These are phyloP conservation scores for Acronicta aceris DNA, from an alignment of 2,888 invertebrate species.

Conservation along the genomic window DNA sequence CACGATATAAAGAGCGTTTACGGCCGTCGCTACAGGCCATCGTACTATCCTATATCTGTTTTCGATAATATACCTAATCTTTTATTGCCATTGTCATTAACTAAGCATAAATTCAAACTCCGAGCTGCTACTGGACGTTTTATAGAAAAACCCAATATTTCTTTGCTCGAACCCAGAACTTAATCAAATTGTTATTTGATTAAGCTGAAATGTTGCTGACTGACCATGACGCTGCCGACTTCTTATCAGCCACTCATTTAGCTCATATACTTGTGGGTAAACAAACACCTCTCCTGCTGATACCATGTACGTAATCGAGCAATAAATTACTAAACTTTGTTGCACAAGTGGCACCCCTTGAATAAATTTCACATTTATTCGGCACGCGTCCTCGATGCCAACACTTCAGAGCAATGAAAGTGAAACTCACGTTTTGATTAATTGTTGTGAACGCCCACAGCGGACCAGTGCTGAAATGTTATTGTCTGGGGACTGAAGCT, in stretches of 20 bases:
- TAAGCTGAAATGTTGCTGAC: too few species aligned
- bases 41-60: too few species aligned
- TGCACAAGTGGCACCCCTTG: conserved; percentile 62
- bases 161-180: too few species aligned
- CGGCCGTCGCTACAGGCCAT: conserved; percentile 40
- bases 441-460: conserved; percentile 25
- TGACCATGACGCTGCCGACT: too few species aligned
- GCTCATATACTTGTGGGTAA: conserved; percentile 29
- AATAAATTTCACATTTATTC: conserved; percentile 69
- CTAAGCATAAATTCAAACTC: too few species aligned
- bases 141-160: too few species aligned
- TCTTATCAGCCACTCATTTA: too few species aligned
- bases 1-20: conserved; percentile 62
- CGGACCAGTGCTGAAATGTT: conserved; percentile 4
- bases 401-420: conserved; percentile 37
- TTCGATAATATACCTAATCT: too few species aligned
- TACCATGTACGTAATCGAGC: conserved; percentile 42
- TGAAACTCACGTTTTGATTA: conserved; percentile 48
- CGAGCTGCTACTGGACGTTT: too few species aligned
- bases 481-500: too few species aligned
- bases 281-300: background rate
- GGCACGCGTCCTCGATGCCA: conserved; percentile 4
- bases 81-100: conserved; percentile 47
- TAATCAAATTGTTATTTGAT: too few species aligned
- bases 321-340: conserved; percentile 66